These are phyloP conservation scores for Leucophenga montana DNA, from an alignment of 2,888 invertebrate species.

Conservation along the genomic window DNA sequence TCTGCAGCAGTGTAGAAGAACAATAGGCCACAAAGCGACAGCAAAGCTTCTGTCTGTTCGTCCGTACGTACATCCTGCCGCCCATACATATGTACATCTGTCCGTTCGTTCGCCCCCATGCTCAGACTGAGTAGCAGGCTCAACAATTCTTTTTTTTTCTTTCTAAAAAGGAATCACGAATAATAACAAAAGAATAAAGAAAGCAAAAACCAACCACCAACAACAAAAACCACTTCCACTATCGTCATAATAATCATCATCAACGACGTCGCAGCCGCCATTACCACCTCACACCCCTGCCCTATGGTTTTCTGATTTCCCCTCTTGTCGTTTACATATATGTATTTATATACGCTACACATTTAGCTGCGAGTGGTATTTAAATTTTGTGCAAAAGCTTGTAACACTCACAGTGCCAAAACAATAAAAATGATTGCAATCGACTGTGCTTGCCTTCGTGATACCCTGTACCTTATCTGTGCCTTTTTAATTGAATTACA, in stretches of 20 bases:
- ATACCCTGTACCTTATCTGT: no score
- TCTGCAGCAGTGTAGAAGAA: conserved; percentile 38
- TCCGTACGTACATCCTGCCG: conserved; percentile 5
- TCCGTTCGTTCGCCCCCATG: not conserved
- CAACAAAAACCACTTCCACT: conserved; percentile 46
- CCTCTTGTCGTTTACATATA: not conserved
- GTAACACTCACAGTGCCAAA: no score
- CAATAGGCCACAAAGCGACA: conserved; percentile 25
- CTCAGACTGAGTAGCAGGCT: conserved; percentile 42
- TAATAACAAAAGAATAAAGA: conserved; percentile 34
- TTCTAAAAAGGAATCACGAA: conserved; percentile 60
- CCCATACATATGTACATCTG: not conserved
- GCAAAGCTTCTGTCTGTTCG: conserved; percentile 34
- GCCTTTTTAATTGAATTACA: no score
- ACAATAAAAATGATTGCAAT: no score
- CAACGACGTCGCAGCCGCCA: conserved; percentile 32
- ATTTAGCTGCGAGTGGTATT: no score
- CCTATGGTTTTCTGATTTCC: no score
- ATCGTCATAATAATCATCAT: conserved; percentile 37
- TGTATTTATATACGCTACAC: no score
- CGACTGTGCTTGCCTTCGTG: no score
- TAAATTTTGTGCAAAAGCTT: no score
- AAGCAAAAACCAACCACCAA: conserved; percentile 30
- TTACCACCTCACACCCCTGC: conserved; percentile 31
- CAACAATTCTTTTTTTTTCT: conserved; percentile 51